Evolutionary conservation across 2,888 invertebrate genomes (phyloP).

Genomic region (Heteromyza rotundicornis): DNA sequence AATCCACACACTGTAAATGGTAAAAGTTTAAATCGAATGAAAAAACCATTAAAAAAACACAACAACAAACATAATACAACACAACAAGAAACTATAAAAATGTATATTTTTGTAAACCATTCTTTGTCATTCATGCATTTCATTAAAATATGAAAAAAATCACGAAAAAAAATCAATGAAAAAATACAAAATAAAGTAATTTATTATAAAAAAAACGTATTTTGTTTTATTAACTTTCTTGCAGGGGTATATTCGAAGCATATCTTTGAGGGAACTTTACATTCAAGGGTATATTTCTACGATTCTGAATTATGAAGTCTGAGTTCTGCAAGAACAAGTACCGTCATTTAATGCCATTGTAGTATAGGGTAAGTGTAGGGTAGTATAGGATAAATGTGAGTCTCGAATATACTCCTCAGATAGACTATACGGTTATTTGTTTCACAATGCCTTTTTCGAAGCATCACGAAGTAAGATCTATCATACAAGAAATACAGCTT

Average conservation of each 20-base stretch:
- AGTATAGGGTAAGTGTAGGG: too few relatives aligned
- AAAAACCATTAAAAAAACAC: constrained; percentile 34
- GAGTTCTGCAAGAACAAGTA: too few relatives aligned
- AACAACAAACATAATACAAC: constrained; percentile 19
- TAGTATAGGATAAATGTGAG: too few relatives aligned
- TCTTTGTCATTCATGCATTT: constrained; percentile 60
- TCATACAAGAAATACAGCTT: too few relatives aligned
- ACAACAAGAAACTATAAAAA: constrained; percentile 33
- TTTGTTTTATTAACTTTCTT: background rate
- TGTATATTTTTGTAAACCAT: constrained; percentile 44
- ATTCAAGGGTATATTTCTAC: too few relatives aligned
- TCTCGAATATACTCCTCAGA: too few relatives aligned
- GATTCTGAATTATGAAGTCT: too few relatives aligned
- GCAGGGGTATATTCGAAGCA: background rate
- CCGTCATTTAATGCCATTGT: too few relatives aligned
- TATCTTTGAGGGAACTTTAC: too few relatives aligned
- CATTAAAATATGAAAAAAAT: constrained; percentile 57
- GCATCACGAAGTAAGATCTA: too few relatives aligned
- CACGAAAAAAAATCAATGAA: constrained; percentile 38
- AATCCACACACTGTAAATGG: constrained; percentile 15
- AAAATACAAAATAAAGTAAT: constrained; percentile 38
- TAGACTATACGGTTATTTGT: too few relatives aligned
- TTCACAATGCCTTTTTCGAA: too few relatives aligned
- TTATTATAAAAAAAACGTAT: constrained; percentile 17
- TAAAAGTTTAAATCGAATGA: constrained; percentile 11